These are phyloP conservation scores for Rhynchomys soricoides DNA, from an alignment of 2,113 vertebrate genomes.

Conservation along the genomic window DNA sequence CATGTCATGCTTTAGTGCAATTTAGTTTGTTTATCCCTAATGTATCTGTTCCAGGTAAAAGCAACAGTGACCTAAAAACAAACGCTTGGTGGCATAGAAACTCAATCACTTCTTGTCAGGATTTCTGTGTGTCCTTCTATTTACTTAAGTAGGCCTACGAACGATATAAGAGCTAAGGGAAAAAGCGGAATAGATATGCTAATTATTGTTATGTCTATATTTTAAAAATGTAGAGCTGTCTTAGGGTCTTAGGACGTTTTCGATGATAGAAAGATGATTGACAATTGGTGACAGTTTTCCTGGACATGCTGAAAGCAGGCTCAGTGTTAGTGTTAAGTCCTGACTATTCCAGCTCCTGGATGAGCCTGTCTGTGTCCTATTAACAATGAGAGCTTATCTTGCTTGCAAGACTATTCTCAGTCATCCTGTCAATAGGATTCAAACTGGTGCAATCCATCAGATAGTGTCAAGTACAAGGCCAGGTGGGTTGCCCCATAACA, in stretches of 20 bases:
- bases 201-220: background rate
- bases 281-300: background rate
- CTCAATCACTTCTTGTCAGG: background rate
- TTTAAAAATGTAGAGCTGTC: background rate
- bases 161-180: background rate
- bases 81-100: background rate
- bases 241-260: background rate
- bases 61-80: background rate
- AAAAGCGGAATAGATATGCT: background rate
- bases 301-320: background rate
- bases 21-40: background rate
- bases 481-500: background rate
- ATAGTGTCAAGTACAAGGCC: background rate
- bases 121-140: background rate
- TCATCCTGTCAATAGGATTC: background rate
- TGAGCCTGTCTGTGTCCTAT: background rate
- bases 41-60: background rate
- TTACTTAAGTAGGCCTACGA: background rate
- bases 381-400: background rate
- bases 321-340: accelerated
- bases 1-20: background rate
- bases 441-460: background rate
- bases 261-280: background rate
- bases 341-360: background rate
- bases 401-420: background rate